Evolutionary conservation across 2,888 invertebrate species (phyloP), one percentile per base, ranked within the genome.

Genomic region (Argyresthia goedartella): DNA sequence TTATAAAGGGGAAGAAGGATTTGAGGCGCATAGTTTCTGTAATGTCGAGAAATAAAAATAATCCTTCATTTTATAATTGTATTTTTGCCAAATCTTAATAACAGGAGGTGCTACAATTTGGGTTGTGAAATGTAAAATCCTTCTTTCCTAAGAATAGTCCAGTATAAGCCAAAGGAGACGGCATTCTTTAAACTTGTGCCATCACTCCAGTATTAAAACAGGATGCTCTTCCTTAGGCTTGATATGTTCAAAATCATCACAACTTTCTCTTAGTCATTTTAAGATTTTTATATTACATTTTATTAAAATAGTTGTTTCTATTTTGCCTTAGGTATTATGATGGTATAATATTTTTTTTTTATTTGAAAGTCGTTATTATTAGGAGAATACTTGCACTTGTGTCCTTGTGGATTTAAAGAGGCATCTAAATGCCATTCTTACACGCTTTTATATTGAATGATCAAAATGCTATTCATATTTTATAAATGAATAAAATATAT

Each of bases 111-210:
- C 86, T 85, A 81, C 59, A 60, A 64, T n/a, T 62, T 64, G 64
- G 82, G 87, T 87, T 87, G 87, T 87, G 86, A 81, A 59, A 64
- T 87, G 87, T 87, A 86, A 81, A 59, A 64, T 85, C 87, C 87
- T 87, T 85, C 85, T 82, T 82, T 76, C 82, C 78, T 57, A 57
- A 64, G 54, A 72, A 66, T 79, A 70, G 78, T 74, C 79, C 85
- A 86, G 85, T 86, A 85, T 86, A 85, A 78, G 86, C 80, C 81
- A 78, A 79, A 76, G 80, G 76, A 71, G 69, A 58, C 73, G 66
- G 77, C 79, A 81, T 85, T 79, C 69, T 75, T 66, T 72, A 71
- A 75, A 80, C 71, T 74, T 71, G 86, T 86, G 86, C 86, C 86
- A 86, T 86, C 79, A 67, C 71, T 76, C 81, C 85, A 85, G 82